These are phyloP conservation scores for Sinhomidia bicolor DNA, from an alignment of 2,888 invertebrate genomes.

Conservation along the genomic window DNA sequence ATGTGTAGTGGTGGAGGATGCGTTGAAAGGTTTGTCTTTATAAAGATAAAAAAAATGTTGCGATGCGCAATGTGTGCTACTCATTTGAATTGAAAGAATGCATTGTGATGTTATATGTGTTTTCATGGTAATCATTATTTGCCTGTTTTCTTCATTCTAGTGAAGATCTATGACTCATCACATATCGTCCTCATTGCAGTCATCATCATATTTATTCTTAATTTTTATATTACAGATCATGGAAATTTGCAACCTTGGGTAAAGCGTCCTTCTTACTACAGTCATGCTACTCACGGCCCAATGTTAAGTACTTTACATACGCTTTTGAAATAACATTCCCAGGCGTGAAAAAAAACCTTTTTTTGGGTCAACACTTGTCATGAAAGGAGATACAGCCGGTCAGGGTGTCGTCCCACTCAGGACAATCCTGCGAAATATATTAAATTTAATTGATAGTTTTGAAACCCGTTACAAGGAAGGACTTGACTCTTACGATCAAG, in stretches of 20 bases:
- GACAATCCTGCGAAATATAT: conserved; percentile 82
- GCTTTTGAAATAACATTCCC: not conserved
- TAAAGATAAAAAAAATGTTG: not conserved
- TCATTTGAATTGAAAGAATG: too few relatives aligned
- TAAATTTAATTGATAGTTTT: conserved; percentile 83
- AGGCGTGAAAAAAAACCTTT: conserved; percentile 7
- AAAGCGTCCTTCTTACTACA: conserved; percentile 20
- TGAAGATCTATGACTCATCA: too few relatives aligned
- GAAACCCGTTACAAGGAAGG: conserved; percentile 82
- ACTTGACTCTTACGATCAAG: conserved; percentile 82
- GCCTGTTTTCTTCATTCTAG: too few relatives aligned
- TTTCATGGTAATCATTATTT: too few relatives aligned
- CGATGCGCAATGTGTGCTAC: too few relatives aligned
- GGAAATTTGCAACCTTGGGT: conserved; percentile 39
- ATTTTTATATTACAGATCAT: conserved; percentile 11
- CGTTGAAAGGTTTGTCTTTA: not conserved
- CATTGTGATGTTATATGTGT: too few relatives aligned
- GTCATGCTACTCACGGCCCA: not conserved
- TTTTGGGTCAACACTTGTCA: conserved; percentile 77
- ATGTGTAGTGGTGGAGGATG: not conserved
- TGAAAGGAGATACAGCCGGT: conserved; percentile 81
- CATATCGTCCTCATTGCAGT: not conserved
- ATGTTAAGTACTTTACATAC: not conserved
- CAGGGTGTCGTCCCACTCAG: conserved; percentile 81
- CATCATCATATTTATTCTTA: not conserved